Evolutionary conservation across 2,113 vertebrate species (phyloP), one percentile per base, ranked within the genome.

Genomic region (Peromyscus leucopus): DNA sequence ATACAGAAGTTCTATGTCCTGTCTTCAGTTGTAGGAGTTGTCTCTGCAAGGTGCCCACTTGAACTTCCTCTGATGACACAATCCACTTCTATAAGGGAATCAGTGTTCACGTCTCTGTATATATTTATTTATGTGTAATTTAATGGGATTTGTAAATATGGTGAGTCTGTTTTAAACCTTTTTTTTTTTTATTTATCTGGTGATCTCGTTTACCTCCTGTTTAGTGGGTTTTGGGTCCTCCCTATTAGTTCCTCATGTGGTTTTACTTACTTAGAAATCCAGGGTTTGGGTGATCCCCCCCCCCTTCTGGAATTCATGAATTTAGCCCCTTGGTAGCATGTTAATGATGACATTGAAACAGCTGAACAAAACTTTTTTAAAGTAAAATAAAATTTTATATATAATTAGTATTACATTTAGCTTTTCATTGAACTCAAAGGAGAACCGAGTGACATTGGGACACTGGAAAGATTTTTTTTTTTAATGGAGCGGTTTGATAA

Each of bases 81-180:
- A 99, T 99, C 99, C 99, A 96, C 98, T 99, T 99, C 97, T 99
- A 99, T 99, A 99, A 99, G 99, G 99, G 99, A 99, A 99, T 99
- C 99, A 98, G 99, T 99, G 99, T 99, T 99, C 99, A 99, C 99
- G 99, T 99, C 99, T 99, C 99, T 99, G 99, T 99, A 99, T 99
- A 99, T 99, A 99, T 99, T 99, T 99, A 99, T 99, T 99, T 99
- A 99, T 99, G 99, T 99, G 99, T 99, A 99, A 99, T 99, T 99
- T 99, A 99, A 99, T 99, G 99, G 99, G 99, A 99, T 99, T 99
- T 99, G 99, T 99, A 99, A 99, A 99, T 99, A 99, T 99, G 99
- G 99, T 99, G 99, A 99, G 99, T 99, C 99, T 99, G 99, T 99
- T 99, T 99, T 98, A 99, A 99, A 98, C 99, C 98, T 99, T 98